These are phyloP conservation scores for Callionymus lyra DNA, from an alignment of 2,113 vertebrate genomes.

Conservation along the genomic window DNA sequence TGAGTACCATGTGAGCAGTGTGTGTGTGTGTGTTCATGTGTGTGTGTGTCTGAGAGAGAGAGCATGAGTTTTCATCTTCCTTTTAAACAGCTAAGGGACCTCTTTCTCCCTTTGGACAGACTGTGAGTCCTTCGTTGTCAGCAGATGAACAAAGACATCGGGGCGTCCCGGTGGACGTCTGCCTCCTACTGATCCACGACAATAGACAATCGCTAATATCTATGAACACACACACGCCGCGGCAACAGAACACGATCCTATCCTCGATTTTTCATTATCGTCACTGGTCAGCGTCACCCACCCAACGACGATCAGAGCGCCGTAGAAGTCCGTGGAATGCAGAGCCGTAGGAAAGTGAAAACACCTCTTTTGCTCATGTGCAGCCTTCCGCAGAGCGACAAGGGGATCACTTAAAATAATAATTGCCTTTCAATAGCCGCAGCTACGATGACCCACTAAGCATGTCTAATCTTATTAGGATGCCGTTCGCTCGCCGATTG, in stretches of 20 bases:
- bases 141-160: slow-evolving; percentile 61
- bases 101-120: slow-evolving; percentile 49
- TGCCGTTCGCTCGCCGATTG: slow-evolving; percentile 56
- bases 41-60: slow-evolving; percentile 15
- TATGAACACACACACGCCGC: slow-evolving; percentile 16
- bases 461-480: slow-evolving; percentile 75
- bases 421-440: slow-evolving; percentile 60
- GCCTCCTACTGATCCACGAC: slow-evolving; percentile 53
- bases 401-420: slow-evolving; percentile 58
- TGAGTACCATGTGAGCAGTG: slow-evolving; percentile 57
- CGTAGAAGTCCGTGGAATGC: slow-evolving; percentile 7
- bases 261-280: too few relatives aligned
- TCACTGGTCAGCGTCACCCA: not conserved
- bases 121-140: slow-evolving; percentile 56
- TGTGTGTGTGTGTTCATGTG: slow-evolving; percentile 30
- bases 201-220: slow-evolving; percentile 29
- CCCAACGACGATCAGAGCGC: slow-evolving; percentile 10
- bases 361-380: slow-evolving; percentile 12
- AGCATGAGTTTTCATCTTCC: slow-evolving; percentile 28
- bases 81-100: slow-evolving; percentile 56
- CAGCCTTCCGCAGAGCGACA: slow-evolving; percentile 28
- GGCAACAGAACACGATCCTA: too few relatives aligned
- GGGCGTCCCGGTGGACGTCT: slow-evolving; percentile 38
- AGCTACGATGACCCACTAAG: slow-evolving; percentile 57
- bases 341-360: slow-evolving; percentile 29